Evolutionary conservation across 2,888 invertebrate genomes (phyloP), one percentile per base, ranked within the genome.

Genomic region (Anarsia innoxiella): DNA sequence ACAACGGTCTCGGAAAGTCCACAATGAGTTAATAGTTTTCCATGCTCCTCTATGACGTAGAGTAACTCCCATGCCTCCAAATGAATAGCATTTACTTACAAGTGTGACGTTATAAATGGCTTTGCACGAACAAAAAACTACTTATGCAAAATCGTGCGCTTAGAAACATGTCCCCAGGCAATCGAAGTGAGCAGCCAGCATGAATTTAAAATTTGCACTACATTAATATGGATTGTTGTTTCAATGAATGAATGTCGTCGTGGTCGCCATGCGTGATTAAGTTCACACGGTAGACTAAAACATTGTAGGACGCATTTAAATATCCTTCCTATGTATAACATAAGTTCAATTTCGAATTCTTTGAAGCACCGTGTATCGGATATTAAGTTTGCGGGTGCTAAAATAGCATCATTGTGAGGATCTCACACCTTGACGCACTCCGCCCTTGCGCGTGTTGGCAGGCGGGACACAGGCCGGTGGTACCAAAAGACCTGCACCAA

Each of bases 161-260:
- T 74, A 80, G 74, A 53, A 72, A 79, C 77, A 79, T 62, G 67
- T 64, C 53, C 59, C 66, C 59, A 68, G 59, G 71, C 72, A 69
- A 79, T 79, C 73, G 73, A 75, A 77, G 71, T 64, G 75, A 73
- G 64, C 76, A 72, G 73, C 59, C 73, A 70, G 65, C 71, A 67
- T 83, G 84, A 84, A 84, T 84, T 79, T 68, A 70, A 84, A 84
- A 82, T 84, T 80, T 82, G 83, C 79, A 78, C 76, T 79, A 75
- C 83, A 84, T 84, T 82, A 83, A 82, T 83, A 84, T 84, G 82
- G 79, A 83, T 82, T 67, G 82, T 72, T 64, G 79, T 79, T 83
- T 80, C 83, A 79, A 82, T 84, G 84, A 84, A 84, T 82, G 83
- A 79, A 78, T 76, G 77, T 66, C 53, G 67, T 45, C 79, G 82